Evolutionary conservation across 2,113 vertebrate genomes (phyloP).

Genomic region (Aix galericulata): DNA sequence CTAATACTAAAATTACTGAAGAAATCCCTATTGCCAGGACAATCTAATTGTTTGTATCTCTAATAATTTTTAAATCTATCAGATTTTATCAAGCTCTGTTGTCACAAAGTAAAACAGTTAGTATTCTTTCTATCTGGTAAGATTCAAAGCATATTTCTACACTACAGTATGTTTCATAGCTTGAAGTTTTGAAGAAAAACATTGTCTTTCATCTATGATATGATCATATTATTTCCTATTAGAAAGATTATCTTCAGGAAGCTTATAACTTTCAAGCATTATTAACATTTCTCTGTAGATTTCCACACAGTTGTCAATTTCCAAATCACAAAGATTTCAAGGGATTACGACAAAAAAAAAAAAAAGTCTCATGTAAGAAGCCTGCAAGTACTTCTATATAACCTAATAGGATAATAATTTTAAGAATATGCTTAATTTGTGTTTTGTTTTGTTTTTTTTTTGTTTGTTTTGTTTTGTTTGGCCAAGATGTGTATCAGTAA

Average conservation of each 20-base stretch:
- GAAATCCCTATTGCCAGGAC: background rate
- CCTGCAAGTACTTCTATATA: background rate
- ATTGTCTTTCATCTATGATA: background rate
- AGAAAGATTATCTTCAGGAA: background rate
- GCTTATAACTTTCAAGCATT: background rate
- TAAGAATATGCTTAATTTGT: background rate
- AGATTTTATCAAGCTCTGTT: background rate
- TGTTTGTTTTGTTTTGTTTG: background rate
- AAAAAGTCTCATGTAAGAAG: background rate
- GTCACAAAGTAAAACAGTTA: background rate
- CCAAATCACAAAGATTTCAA: background rate
- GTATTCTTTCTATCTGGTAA: background rate
- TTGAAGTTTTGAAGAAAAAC: background rate
- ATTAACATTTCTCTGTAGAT: background rate
- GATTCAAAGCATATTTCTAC: background rate
- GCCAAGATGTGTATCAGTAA: background rate
- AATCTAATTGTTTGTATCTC: background rate
- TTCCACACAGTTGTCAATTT: background rate
- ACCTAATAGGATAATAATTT: background rate
- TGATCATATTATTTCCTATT: background rate
- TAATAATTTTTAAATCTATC: background rate
- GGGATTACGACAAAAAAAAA: background rate
- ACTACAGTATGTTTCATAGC: background rate
- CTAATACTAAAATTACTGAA: background rate
- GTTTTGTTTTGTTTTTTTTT: background rate